phyloP scores from a whole-genome alignment of 1,140 invertebrate genomes.

The Hylaeus volcanicus region DNA sequence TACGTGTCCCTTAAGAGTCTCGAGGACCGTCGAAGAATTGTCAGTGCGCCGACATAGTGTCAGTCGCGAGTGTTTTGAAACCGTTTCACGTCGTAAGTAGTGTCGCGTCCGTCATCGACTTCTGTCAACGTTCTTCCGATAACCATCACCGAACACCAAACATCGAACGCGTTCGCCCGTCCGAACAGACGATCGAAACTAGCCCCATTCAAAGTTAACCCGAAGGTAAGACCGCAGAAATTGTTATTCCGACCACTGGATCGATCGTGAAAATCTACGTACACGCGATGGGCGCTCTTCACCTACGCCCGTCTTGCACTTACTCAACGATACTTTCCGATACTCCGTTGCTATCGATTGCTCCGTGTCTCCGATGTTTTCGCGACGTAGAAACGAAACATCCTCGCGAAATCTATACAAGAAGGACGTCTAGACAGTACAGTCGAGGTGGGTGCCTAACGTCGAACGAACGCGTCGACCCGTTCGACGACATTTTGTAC shows the following conservation, averaged over 20 bases:
- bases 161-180: background rate
- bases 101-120: slow-evolving; percentile 8
- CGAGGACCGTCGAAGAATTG: slow-evolving; percentile 42
- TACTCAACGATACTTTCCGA: slow-evolving; percentile 28
- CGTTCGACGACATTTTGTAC: slow-evolving; percentile 29
- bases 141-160: background rate
- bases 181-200: background rate
- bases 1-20: slow-evolving; percentile 42
- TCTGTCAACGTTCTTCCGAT: slow-evolving; percentile 5
- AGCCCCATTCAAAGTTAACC: background rate
- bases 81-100: background rate
- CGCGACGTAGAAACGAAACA: background rate
- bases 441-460: background rate
- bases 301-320: slow-evolving; percentile 44
- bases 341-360: slow-evolving; percentile 47
- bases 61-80: background rate
- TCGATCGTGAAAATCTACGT: slow-evolving; percentile 60
- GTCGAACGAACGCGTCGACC: background rate
- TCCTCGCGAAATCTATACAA: background rate
- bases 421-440: background rate
- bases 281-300: slow-evolving; percentile 37
- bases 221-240: slow-evolving; percentile 42
- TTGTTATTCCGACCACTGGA: slow-evolving; percentile 26
- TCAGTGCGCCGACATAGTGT: slow-evolving; percentile 50
- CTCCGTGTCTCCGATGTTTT: slow-evolving; percentile 9